Evolutionary conservation across 2,888 invertebrate species (phyloP).

Genomic region (Cephus spinipes): DNA sequence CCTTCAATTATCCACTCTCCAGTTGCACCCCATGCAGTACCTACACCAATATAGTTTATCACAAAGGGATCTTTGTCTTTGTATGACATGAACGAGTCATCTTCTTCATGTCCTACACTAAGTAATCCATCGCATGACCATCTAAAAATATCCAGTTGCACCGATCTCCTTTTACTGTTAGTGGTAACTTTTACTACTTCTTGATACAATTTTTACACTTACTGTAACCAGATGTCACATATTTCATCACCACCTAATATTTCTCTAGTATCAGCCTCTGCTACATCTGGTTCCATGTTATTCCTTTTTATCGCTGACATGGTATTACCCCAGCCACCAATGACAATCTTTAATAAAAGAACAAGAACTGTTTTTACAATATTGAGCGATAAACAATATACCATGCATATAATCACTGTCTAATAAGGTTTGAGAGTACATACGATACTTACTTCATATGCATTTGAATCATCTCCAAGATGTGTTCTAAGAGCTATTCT

Average conservation of each 20-base stretch:
- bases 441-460: slow-evolving; percentile 43
- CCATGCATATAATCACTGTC: neutral
- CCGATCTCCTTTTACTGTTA: neutral
- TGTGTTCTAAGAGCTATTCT: slow-evolving; percentile 50
- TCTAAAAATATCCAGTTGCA: slow-evolving; percentile 26
- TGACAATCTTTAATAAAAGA: slow-evolving; percentile 37
- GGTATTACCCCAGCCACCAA: slow-evolving; percentile 49
- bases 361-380: neutral
- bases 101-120: slow-evolving; percentile 34
- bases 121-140: slow-evolving; percentile 49
- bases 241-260: slow-evolving; percentile 38
- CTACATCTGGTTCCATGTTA: slow-evolving; percentile 37
- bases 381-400: neutral
- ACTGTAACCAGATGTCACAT: slow-evolving; percentile 48
- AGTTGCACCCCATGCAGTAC: slow-evolving; percentile 48
- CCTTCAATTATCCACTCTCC: slow-evolving; percentile 50
- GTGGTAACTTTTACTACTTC: neutral
- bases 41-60: slow-evolving; percentile 50
- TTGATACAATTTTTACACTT: slow-evolving; percentile 19
- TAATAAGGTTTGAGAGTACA: slow-evolving; percentile 6
- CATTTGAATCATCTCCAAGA: slow-evolving; percentile 45
- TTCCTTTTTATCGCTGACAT: slow-evolving; percentile 48
- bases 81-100: slow-evolving; percentile 40
- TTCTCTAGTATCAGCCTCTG: slow-evolving; percentile 42
- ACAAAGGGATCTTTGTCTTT: slow-evolving; percentile 47